Evolutionary conservation across 1,140 invertebrate species (phyloP).

Genomic region (Drosophila pseudoananassae): DNA sequence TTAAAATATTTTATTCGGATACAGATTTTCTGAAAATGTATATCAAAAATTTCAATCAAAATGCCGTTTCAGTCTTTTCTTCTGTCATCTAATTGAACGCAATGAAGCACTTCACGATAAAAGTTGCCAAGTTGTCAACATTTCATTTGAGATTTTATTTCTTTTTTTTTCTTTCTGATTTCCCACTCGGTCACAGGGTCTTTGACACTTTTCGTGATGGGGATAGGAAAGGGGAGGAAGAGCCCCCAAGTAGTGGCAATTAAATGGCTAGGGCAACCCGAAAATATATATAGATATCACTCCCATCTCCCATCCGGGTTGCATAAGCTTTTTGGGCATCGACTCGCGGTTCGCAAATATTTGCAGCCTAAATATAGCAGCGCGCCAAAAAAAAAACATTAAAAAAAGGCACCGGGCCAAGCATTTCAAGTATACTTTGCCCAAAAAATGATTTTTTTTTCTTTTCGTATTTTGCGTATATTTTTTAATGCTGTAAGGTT

Average conservation of each 20-base stretch:
- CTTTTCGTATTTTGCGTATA: constrained; percentile 18
- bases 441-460: constrained; percentile 10
- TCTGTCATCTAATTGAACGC: constrained; percentile 42
- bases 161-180: constrained; percentile 26
- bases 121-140: constrained; percentile 44
- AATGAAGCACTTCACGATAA: constrained; percentile 39
- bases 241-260: constrained; percentile 44
- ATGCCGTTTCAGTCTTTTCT: constrained; percentile 11
- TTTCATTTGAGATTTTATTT: constrained; percentile 47
- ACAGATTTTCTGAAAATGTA: constrained; percentile 9
- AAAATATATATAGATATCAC: constrained; percentile 53
- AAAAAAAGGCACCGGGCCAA: constrained; percentile 53
- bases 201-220: constrained; percentile 66
- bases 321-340: constrained; percentile 55
- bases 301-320: constrained; percentile 31
- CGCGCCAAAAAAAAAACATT: constrained; percentile 54
- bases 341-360: constrained; percentile 60
- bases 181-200: constrained; percentile 78
- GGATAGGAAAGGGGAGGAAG: constrained; percentile 9
- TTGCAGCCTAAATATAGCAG: constrained; percentile 75
- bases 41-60: constrained; percentile 20
- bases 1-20: not conserved
- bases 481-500: constrained; percentile 54
- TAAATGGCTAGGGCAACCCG: constrained; percentile 58
- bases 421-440: constrained; percentile 53